Percentiles rank a stretch among this genome's conserved stretches.
These are phyloP conservation scores for Chrysogorgia sp. DNA, from an alignment of 92 coral and sea anemone species.

Conservation along the genomic window DNA sequence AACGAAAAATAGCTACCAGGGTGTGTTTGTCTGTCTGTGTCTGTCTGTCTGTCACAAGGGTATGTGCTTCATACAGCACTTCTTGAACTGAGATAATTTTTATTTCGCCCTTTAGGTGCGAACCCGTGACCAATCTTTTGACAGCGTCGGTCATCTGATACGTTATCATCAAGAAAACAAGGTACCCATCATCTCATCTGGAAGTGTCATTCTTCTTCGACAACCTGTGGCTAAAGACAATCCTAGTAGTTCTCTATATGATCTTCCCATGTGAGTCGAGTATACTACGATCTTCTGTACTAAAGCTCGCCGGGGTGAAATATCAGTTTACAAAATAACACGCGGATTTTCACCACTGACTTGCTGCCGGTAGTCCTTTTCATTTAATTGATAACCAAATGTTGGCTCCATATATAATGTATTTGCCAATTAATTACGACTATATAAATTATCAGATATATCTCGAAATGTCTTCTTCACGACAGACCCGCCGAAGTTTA, in stretches of 20 bases:
- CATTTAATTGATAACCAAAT: too few species aligned
- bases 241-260: conserved; percentile 18
- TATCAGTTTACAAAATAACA: too few species aligned
- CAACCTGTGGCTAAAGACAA: conserved; percentile 70
- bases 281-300: not conserved
- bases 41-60: not conserved
- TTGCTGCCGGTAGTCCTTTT: too few species aligned
- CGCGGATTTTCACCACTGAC: too few species aligned
- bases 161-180: conserved; percentile 73
- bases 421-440: too few species aligned
- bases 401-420: too few species aligned
- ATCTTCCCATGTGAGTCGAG: not conserved
- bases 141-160: conserved; percentile 86
- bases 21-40: not conserved
- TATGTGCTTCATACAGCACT: not conserved
- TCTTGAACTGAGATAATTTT: too few species aligned
- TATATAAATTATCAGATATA: too few species aligned
- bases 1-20: too few species aligned
- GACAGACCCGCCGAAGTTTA: too few species aligned
- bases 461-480: too few species aligned
- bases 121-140: conserved; percentile 83
- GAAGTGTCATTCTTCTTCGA: conserved; percentile 81
- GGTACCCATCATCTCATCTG: conserved; percentile 88
- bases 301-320: too few species aligned
- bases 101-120: conserved; percentile 68